Evolutionary conservation across 1,140 invertebrate species (phyloP).

Genomic region (Pogonognathellus flavescens): DNA sequence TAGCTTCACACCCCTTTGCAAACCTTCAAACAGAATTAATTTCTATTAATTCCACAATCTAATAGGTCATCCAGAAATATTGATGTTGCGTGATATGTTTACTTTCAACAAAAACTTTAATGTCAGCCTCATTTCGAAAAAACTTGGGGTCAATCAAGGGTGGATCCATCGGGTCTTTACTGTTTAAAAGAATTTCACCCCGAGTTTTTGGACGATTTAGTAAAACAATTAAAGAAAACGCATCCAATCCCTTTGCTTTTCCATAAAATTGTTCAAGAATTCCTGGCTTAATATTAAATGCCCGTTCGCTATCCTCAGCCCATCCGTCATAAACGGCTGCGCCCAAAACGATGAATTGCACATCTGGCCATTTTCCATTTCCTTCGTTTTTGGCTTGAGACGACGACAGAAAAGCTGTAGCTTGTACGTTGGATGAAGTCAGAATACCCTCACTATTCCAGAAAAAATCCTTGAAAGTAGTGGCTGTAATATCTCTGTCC

Average conservation of each 20-base stretch:
- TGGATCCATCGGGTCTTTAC: slow-evolving; percentile 28
- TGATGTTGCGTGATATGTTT: too few species aligned
- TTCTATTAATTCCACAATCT: too few species aligned
- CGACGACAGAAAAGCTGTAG: neutral
- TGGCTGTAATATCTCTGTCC: neutral
- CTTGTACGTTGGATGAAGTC: neutral
- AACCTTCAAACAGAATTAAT: neutral
- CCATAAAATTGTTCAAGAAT: slow-evolving; percentile 28
- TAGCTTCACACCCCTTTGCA: neutral
- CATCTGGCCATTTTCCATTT: neutral
- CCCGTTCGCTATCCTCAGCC: neutral
- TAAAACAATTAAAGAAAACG: neutral
- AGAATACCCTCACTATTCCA: neutral
- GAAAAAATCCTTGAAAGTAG: neutral
- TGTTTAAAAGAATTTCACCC: slow-evolving; percentile 61
- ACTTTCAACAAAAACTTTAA: slow-evolving; percentile 35
- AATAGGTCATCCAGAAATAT: too few species aligned
- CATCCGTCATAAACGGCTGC: neutral
- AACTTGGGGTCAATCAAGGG: slow-evolving; percentile 51
- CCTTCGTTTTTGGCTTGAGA: neutral
- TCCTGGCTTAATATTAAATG: neutral
- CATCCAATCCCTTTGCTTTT: neutral
- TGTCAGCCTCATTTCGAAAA: slow-evolving; percentile 48
- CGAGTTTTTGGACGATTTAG: slow-evolving; percentile 63
- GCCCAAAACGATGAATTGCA: neutral